Evolutionary conservation across 2,888 invertebrate species (phyloP).

Genomic region (Pandemis corylana): DNA sequence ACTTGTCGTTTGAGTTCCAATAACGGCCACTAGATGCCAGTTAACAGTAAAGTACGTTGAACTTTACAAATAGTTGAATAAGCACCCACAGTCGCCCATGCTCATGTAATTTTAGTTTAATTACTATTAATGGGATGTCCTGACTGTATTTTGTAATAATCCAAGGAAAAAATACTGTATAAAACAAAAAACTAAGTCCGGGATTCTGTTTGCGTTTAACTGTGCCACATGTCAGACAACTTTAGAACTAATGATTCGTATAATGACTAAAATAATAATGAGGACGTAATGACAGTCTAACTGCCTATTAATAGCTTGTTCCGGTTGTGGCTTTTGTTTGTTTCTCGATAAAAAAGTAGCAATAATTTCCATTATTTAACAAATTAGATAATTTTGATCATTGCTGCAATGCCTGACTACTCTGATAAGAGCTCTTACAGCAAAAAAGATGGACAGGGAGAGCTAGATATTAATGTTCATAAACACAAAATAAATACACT

Average conservation of each 20-base stretch:
- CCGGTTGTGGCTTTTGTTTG: too few species aligned
- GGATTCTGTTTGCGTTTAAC: background rate
- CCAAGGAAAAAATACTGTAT: background rate
- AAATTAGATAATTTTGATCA: background rate
- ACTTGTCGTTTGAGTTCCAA: conserved; percentile 3
- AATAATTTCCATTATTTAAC: background rate
- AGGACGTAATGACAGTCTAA: background rate
- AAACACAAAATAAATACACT: conserved; percentile 53
- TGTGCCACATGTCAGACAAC: background rate
- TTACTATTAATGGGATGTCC: background rate
- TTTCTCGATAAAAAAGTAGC: background rate
- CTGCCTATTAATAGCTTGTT: background rate
- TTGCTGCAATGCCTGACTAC: too few species aligned
- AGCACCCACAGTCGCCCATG: background rate
- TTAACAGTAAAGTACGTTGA: conserved; percentile 13
- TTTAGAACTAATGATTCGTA: background rate
- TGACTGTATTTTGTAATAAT: background rate
- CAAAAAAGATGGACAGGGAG: too few species aligned
- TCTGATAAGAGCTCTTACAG: too few species aligned
- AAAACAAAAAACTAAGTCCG: background rate
- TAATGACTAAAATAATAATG: background rate
- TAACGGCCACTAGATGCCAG: background rate
- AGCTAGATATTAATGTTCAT: too few species aligned
- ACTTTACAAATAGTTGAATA: conserved; percentile 9
- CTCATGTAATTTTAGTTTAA: background rate